Percentiles rank a stretch among this genome's conserved stretches.
phyloP scores from a whole-genome alignment of 1,140 invertebrate species.

The Chelonus insularis region DNA sequence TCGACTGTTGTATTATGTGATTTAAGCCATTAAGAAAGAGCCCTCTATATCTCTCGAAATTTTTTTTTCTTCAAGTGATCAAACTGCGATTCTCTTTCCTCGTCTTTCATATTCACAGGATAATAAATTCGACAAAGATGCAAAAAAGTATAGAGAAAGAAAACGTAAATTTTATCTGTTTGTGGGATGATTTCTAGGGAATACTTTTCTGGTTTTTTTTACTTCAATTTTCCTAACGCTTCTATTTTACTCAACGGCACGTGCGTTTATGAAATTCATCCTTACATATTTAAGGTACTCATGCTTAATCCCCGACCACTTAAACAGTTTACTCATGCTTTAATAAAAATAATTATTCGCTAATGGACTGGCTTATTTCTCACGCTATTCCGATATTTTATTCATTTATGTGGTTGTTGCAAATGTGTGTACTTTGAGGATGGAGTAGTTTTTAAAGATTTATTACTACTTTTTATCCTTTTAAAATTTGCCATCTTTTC shows the following conservation, averaged over 20 bases:
- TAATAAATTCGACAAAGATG: constrained; percentile 16
- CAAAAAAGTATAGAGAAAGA: constrained; percentile 31
- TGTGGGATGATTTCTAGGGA: constrained; percentile 42
- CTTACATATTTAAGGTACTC: constrained; percentile 18
- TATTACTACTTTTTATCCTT: too few species aligned
- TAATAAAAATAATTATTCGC: constrained; percentile 3
- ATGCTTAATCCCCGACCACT: background rate
- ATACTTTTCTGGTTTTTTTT: background rate
- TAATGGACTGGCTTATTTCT: background rate
- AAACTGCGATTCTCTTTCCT: constrained; percentile 4
- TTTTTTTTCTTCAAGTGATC: constrained; percentile 7
- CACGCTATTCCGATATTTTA: background rate
- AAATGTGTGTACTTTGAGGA: too few species aligned
- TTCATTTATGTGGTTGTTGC: too few species aligned
- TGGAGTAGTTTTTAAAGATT: too few species aligned
- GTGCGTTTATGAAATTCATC: constrained; percentile 47
- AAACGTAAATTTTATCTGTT: constrained; percentile 34
- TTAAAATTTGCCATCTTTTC: too few species aligned
- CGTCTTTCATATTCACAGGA: constrained; percentile 1
- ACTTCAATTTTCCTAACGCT: constrained; percentile 40
- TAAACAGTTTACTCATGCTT: constrained; percentile 1
- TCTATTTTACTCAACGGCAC: constrained; percentile 47
- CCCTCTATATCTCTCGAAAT: constrained; percentile 28
- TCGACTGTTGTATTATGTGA: constrained; percentile 41
- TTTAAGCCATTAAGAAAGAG: constrained; percentile 48